phyloP scores from a whole-genome alignment of 2,888 invertebrate genomes.

The Fragum sueziense region DNA sequence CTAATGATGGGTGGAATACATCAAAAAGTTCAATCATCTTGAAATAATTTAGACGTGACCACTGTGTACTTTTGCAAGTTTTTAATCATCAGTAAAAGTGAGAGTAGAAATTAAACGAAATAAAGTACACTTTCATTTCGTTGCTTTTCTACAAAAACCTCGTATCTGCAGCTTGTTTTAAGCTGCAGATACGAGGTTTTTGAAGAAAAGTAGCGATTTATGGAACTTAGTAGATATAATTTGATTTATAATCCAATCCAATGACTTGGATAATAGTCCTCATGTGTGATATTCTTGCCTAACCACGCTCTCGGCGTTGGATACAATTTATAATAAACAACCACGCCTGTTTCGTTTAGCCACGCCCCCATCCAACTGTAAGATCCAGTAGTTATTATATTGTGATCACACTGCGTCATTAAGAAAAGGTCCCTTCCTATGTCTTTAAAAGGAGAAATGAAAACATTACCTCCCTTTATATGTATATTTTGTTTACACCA shows the following conservation, averaged over 20 bases:
- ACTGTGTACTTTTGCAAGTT: no score
- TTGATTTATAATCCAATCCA: background rate
- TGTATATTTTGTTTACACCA: conserved; percentile 5
- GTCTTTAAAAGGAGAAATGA: background rate
- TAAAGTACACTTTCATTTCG: no score
- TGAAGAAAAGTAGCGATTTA: no score
- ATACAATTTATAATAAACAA: background rate
- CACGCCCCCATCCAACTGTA: conserved; percentile 7
- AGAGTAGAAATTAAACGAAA: no score
- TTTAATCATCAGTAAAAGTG: no score
- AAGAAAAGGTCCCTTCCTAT: background rate
- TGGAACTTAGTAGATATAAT: no score
- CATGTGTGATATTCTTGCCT: background rate
- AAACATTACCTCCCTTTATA: background rate
- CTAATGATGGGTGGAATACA: no score
- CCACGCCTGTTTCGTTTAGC: background rate
- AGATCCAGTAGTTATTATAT: background rate
- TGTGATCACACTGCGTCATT: background rate
- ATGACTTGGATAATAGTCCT: conserved; percentile 1
- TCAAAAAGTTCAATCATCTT: no score
- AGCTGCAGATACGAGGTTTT: no score
- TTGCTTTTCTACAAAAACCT: no score
- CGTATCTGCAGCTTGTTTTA: no score
- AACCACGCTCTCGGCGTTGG: background rate
- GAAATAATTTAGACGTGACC: no score